Base-by-base conservation (phyloP, 2,888 invertebrate genomes). In the Aricia artaxerxes region DNA sequence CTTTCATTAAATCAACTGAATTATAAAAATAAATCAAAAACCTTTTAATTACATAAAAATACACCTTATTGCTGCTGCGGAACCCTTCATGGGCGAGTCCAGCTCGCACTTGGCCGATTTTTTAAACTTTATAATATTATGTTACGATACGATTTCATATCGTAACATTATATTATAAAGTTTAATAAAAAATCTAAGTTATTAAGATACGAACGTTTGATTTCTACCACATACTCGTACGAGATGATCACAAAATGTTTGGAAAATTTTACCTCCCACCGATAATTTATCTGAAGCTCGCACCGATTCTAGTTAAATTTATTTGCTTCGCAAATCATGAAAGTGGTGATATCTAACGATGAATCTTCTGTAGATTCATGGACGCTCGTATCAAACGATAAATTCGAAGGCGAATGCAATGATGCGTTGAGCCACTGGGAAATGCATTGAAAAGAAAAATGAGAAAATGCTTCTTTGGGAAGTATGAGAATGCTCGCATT, bases 321-420 rank as follows among this genome's bases (percentile, higher is more conserved):
- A 69, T 69, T 38, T 69, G 69, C 69, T 69, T 38, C 35, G 38
- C 5, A 69, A 69, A 69, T 69, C 69, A 69, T 69, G 69, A 69
- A 69, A 38, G 69, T 69, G 69, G 69, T 69, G 69, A 69, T 38
- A 38, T 69, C 69, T 69, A 69, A 38, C 69, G 69, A 69, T 69
- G 69, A 69, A 69, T 69, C 35, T 69, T 35, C 5, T 13, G 69
- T 6, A 69, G 35, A 69, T 69, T 69, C 69, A 69, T 31, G 64
- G 69, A 38, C 69, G 35, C 35, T 69, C 69, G 69, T 69, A 69
- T 69, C 69, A 69, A 69, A 69, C 69, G 69, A 69, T 69, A 35
- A 69, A 69, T 69, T 69, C 35, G 35, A 69, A 69, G 64, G 31
- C 64, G 64, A 64, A 64, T 64, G 69, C 69, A 69, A 69, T 69